Evolutionary conservation across 1,140 invertebrate genomes (phyloP), one percentile per base, ranked within the genome.

Genomic region (Anthonomus grandis): DNA sequence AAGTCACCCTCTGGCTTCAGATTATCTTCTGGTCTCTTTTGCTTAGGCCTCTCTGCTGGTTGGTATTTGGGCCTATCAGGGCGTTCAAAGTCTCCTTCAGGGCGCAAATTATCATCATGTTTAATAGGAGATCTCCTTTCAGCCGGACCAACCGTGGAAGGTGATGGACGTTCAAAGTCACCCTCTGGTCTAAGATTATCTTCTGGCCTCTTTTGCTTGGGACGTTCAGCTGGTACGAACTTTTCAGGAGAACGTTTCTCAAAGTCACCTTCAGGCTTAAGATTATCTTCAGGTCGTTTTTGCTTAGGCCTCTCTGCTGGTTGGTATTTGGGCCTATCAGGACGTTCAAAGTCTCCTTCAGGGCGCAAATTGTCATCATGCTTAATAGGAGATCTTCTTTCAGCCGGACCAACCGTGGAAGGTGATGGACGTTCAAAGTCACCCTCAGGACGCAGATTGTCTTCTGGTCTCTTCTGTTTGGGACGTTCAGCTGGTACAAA

Each of bases 111-210:
- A 53, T 78, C 77, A 13, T 68, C 60, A 76, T 74, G 15, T 60
- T 70, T 2, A 69, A 74, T 13, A 64, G 58, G 51, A 38, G 67
- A 77, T 0, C 84, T 69, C 60, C 79, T 72, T 58, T 81, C 81
- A 1, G 62, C 71, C 2, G 71, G 75, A 9, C 64, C 58, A 46
- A 57, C 55, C 22, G 76, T 76, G 34, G 74, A 74, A 54, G 67
- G 69, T 47, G 70, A 22, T 22, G 39, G 66, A 51, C 64, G 24
- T 55, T 74, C 69, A 55, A 79, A 77, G 59, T 76, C 45, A 57
- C 64, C 68, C 75, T 89, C 86, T 42, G 83, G 76, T 2, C 58
- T 47, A 3, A 48, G 66, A 72, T 90, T 83, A 63, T 86, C 83
- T 60, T 78, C 74, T 31, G 80, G 80, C 65, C 79, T 81, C 13